These are phyloP conservation scores for Epirrita christyi DNA, from an alignment of 2,888 invertebrate species.

Conservation along the genomic window DNA sequence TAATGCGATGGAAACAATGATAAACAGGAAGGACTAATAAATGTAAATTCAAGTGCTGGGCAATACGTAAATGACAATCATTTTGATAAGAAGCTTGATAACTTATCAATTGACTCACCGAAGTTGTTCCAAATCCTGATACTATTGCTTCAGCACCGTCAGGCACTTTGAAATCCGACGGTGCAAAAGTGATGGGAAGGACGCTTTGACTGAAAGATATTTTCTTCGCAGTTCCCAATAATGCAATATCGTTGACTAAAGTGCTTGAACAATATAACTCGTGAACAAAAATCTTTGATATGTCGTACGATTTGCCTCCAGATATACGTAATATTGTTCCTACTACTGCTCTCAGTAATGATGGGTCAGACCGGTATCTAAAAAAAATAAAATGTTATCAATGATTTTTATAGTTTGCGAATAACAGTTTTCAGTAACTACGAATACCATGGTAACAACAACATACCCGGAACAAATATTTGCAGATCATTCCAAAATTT, in stretches of 20 bases:
- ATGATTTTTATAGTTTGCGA: too few relatives aligned
- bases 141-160: conserved; percentile 67
- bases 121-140: conserved; percentile 70
- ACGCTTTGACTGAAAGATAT: conserved; percentile 58
- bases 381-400: conserved; percentile 31
- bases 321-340: conserved; percentile 60
- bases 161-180: conserved; percentile 47
- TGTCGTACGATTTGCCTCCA: conserved; percentile 62
- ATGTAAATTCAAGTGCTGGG: too few relatives aligned
- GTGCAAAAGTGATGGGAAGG: conserved; percentile 55
- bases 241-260: conserved; percentile 68
- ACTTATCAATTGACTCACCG: conserved; percentile 44
- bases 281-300: conserved; percentile 58
- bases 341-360: conserved; percentile 56
- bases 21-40: too few relatives aligned
- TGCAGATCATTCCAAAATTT: too few relatives aligned
- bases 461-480: too few relatives aligned
- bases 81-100: too few relatives aligned
- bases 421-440: too few relatives aligned
- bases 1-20: not conserved
- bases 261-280: conserved; percentile 55
- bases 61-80: too few relatives aligned
- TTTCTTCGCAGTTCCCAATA: conserved; percentile 54
- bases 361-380: conserved; percentile 55
- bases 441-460: too few relatives aligned